phyloP scores from a whole-genome alignment of 2,888 invertebrate species.

The Ceraclea dissimilis region DNA sequence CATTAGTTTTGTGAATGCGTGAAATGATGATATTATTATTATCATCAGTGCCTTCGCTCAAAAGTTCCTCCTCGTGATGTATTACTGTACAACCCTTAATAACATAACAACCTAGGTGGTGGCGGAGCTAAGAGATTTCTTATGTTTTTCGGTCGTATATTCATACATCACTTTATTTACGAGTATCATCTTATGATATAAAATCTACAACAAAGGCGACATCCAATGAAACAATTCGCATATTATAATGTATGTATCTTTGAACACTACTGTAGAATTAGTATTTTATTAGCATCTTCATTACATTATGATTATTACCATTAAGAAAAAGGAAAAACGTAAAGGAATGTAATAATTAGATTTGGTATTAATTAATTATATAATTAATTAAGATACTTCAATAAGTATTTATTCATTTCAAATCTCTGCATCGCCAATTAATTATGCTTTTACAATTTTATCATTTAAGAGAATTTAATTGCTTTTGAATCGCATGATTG shows the following conservation, averaged over 20 bases:
- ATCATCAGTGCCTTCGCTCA: too few relatives aligned
- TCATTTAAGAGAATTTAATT: not conserved
- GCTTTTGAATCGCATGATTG: not conserved
- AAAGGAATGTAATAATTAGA: too few relatives aligned
- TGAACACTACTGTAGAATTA: too few relatives aligned
- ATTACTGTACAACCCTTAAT: not conserved
- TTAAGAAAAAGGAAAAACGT: too few relatives aligned
- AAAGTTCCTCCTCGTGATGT: not conserved
- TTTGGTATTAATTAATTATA: too few relatives aligned
- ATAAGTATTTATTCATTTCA: not conserved
- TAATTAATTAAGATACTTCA: not conserved
- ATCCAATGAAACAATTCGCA: too few relatives aligned
- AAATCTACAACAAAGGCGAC: too few relatives aligned
- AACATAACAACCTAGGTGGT: not conserved
- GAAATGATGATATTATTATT: too few relatives aligned
- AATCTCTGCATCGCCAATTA: not conserved
- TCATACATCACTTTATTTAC: conserved; percentile 18
- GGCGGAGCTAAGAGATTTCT: conserved; percentile 20
- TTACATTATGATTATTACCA: too few relatives aligned
- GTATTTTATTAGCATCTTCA: too few relatives aligned
- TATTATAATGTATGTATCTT: too few relatives aligned
- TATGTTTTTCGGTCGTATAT: conserved; percentile 19
- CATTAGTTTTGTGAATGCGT: too few relatives aligned
- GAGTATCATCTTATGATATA: not conserved
- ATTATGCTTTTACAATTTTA: not conserved